These are phyloP conservation scores for Steinernema hermaphroditum DNA, from an alignment of 2,888 invertebrate species.

Conservation along the genomic window DNA sequence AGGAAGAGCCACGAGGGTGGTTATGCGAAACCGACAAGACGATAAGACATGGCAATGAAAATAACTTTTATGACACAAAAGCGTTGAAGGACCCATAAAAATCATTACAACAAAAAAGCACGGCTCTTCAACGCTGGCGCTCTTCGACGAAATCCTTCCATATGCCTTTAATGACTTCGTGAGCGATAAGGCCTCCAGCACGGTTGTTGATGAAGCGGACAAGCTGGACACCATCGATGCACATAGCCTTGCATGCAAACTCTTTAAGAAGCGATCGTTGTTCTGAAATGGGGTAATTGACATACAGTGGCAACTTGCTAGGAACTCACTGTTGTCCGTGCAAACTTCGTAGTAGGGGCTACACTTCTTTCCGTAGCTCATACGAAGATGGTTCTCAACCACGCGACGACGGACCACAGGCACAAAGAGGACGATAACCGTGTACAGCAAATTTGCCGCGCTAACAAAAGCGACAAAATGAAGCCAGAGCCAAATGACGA, in stretches of 20 bases:
- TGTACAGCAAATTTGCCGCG: not conserved
- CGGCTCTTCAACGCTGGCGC: too few relatives aligned
- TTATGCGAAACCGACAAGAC: too few relatives aligned
- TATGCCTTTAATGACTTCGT: constrained; percentile 9
- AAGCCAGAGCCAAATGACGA: constrained; percentile 17
- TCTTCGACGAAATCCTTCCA: not conserved
- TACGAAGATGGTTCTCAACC: not conserved
- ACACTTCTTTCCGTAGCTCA: not conserved
- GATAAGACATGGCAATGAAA: too few relatives aligned
- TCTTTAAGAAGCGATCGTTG: not conserved
- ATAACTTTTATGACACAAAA: too few relatives aligned
- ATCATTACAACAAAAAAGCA: too few relatives aligned
- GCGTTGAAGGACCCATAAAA: too few relatives aligned
- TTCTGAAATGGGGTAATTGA: not conserved
- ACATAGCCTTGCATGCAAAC: not conserved
- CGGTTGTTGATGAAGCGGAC: constrained; percentile 1
- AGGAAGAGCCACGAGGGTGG: too few relatives aligned
- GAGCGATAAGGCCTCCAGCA: constrained; percentile 5
- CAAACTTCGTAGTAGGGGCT: not conserved
- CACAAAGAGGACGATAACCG: not conserved
- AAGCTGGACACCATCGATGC: not conserved
- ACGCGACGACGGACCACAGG: not conserved
- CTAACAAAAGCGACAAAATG: constrained; percentile 1
- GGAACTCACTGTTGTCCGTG: constrained; percentile 4
- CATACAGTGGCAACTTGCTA: not conserved